Evolutionary conservation across 1,140 invertebrate species (phyloP), one percentile per base, ranked within the genome.

Genomic region (Euura lappo): DNA sequence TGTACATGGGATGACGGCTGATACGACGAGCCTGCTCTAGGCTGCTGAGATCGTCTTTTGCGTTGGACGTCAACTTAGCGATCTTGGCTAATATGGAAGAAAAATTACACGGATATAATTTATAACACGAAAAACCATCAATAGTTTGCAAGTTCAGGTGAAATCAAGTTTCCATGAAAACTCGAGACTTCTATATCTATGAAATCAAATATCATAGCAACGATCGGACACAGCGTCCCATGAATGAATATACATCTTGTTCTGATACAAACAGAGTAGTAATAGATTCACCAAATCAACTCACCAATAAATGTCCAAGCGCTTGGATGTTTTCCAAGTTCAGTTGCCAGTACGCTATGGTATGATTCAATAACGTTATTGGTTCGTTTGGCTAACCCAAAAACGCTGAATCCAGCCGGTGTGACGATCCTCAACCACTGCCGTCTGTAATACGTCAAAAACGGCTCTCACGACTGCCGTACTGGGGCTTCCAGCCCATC

Each of bases 281-380:
- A 28, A 28, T 28, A 28, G 28, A 28, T 28, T 28, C 0, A 28
- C 28, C 28, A 28, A 28, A 28, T 28, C 28, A 65, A 44, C 68
- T 45, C 11, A 69, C 71, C 45, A 13, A 72, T 28, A n/a, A 68
- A 72, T 43, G 44, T 72, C 71, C 71, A 72, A 2, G 65, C 11
- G 5, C 13, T 65, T 42, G 71, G 71, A 10, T 72, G 71, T 42
- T 47, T 43, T 4, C 71, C 65, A 10, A 72, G 44, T 68, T 72
- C 44, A 11, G 43, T 44, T 8, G 60, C 60, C 3, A 72, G 45
- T 2, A 72, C 28, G 45, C 71, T 72, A 42, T 72, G 68, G 65
- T 72, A 72, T 0, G 65, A 68, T 28, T 72, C 71, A 2, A 66
- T 51, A 2, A 72, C 71, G 43, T 72, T 72, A n/a, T 72, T 72